These are phyloP conservation scores for Nematopogon swammerdamellus DNA, from an alignment of 2,888 invertebrate species.

Conservation along the genomic window DNA sequence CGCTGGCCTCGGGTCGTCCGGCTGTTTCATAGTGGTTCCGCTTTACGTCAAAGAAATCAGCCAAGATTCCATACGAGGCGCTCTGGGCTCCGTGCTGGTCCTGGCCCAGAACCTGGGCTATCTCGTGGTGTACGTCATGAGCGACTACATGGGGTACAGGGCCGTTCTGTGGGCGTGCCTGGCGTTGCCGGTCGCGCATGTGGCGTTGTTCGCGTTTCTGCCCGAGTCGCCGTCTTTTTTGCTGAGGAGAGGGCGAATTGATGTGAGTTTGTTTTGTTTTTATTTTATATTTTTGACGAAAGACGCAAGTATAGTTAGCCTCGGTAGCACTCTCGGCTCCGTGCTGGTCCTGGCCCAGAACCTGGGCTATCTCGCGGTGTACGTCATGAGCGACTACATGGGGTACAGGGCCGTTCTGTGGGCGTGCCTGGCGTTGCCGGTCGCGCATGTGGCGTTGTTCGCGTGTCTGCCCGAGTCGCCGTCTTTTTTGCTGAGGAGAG, in stretches of 20 bases:
- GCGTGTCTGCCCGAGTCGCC: slow-evolving; percentile 48
- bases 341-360: slow-evolving; percentile 42
- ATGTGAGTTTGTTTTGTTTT: slow-evolving; percentile 22
- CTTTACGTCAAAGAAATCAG: slow-evolving; percentile 48
- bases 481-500: slow-evolving; percentile 42
- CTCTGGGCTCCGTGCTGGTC: slow-evolving; percentile 40
- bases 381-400: slow-evolving; percentile 35
- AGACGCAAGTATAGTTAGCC: no score
- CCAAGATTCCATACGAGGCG: slow-evolving; percentile 41
- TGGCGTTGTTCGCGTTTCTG: slow-evolving; percentile 40
- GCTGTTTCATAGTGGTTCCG: slow-evolving; percentile 46
- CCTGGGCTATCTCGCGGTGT: slow-evolving; percentile 40
- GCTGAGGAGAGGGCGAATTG: slow-evolving; percentile 42
- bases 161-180: slow-evolving; percentile 40
- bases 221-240: slow-evolving; percentile 48
- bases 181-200: slow-evolving; percentile 28
- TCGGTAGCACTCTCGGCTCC: slow-evolving; percentile 39
- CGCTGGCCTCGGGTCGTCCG: slow-evolving; percentile 45
- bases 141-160: slow-evolving; percentile 28
- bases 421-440: slow-evolving; percentile 36
- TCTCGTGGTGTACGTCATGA: slow-evolving; percentile 35
- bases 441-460: slow-evolving; percentile 33
- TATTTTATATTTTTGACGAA: no score
- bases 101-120: slow-evolving; percentile 43
- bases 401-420: slow-evolving; percentile 31